These are phyloP conservation scores for Ennomos fuscantarius DNA, from an alignment of 2,888 invertebrate species.

Conservation along the genomic window DNA sequence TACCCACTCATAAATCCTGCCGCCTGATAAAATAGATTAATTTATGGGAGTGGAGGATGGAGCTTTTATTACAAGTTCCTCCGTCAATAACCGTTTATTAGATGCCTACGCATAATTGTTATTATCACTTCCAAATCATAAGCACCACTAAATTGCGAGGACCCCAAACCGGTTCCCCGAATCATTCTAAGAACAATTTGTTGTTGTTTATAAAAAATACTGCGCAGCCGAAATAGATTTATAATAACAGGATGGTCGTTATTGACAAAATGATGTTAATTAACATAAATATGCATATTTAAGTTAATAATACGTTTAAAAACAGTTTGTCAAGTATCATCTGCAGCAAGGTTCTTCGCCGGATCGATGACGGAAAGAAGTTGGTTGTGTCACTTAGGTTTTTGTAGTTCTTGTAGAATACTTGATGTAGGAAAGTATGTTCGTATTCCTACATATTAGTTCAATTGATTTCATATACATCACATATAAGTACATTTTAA, in stretches of 20 bases:
- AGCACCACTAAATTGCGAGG: background rate
- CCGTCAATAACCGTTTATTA: background rate
- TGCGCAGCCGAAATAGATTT: constrained; percentile 19
- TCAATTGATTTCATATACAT: too few relatives aligned
- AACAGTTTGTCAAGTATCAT: constrained; percentile 17
- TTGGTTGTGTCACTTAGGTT: too few relatives aligned
- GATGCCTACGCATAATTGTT: constrained; percentile 10
- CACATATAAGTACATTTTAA: too few relatives aligned
- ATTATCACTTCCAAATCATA: constrained; percentile 1
- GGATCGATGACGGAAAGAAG: background rate
- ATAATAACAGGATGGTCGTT: constrained; percentile 8
- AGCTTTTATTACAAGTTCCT: too few relatives aligned
- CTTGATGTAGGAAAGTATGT: too few relatives aligned
- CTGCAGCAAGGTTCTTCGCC: constrained; percentile 3
- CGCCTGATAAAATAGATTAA: too few relatives aligned
- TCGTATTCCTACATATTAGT: too few relatives aligned
- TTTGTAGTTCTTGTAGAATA: too few relatives aligned
- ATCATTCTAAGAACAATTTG: constrained; percentile 3
- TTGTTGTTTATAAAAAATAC: constrained; percentile 18
- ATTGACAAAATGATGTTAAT: constrained; percentile 12
- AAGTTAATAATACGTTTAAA: constrained; percentile 8
- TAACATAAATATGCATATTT: constrained; percentile 8
- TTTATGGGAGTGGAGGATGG: too few relatives aligned
- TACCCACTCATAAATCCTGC: too few relatives aligned
- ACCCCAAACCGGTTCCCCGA: constrained; percentile 12